Evolutionary conservation across 2,888 invertebrate genomes (phyloP).

Genomic region (Euzetes globulus): DNA sequence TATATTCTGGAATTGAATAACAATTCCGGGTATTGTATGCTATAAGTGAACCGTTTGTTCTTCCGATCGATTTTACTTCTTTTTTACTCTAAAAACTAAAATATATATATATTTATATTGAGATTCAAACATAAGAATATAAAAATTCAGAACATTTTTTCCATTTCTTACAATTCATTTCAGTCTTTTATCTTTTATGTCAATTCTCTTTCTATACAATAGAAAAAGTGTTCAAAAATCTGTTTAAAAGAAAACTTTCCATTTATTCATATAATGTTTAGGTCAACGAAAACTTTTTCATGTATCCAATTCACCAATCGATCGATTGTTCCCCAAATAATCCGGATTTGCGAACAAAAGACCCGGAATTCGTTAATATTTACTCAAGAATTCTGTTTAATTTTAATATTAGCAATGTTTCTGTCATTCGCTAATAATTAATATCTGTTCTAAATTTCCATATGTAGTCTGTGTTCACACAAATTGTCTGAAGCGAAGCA

Average conservation of each 20-base stretch:
- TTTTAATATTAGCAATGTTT: background rate
- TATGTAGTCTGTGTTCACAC: too few species aligned
- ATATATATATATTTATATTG: background rate
- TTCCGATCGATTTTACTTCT: background rate
- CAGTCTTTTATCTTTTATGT: conserved; percentile 12
- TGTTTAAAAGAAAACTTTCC: background rate
- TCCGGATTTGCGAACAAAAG: too few species aligned
- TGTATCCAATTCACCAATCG: too few species aligned
- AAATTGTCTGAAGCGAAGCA: too few species aligned
- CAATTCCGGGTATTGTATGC: background rate
- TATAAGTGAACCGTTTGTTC: background rate
- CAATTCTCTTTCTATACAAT: background rate
- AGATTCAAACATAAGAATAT: background rate
- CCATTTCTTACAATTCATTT: background rate
- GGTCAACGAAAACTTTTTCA: background rate
- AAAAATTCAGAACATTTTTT: background rate
- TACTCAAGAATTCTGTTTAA: background rate
- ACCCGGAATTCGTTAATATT: background rate
- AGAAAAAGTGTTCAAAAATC: background rate
- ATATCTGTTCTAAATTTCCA: too few species aligned
- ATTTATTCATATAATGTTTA: background rate
- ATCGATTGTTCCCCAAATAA: too few species aligned
- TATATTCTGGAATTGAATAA: conserved; percentile 3
- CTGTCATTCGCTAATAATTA: background rate
- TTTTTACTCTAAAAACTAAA: background rate